Evolutionary conservation across 2,888 invertebrate species (phyloP).

Genomic region (Osedax frankpressi): DNA sequence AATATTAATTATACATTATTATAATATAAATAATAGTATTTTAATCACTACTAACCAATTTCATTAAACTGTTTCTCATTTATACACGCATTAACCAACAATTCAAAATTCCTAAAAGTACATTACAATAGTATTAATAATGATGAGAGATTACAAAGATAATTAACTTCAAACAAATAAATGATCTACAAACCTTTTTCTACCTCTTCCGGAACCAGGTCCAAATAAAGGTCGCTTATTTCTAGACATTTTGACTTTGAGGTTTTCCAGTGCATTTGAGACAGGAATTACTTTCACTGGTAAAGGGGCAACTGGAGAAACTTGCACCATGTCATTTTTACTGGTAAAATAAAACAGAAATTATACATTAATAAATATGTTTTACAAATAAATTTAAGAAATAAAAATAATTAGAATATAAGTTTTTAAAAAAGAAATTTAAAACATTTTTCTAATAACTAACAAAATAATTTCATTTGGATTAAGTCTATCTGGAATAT

Average conservation of each 20-base stretch:
- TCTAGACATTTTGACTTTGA: background rate
- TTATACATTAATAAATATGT: too few relatives aligned
- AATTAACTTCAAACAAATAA: background rate
- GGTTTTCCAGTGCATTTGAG: background rate
- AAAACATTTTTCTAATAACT: too few relatives aligned
- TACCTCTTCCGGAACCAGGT: conserved; percentile 27
- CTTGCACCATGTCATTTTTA: conserved; percentile 54
- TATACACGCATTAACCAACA: background rate
- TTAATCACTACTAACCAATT: too few relatives aligned
- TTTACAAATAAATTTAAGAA: too few relatives aligned
- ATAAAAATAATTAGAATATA: too few relatives aligned
- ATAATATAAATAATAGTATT: too few relatives aligned
- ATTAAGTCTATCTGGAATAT: conserved; percentile 26
- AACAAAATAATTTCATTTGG: background rate
- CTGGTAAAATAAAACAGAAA: conserved; percentile 20
- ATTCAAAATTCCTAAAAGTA: background rate
- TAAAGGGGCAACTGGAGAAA: background rate
- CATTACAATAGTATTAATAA: background rate
- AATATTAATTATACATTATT: too few relatives aligned
- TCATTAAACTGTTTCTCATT: background rate
- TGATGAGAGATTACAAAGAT: background rate
- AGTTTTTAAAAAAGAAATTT: too few relatives aligned
- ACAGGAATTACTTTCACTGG: background rate
- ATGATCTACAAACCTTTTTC: conserved; percentile 25
- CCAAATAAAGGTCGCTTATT: conserved; percentile 26